Evolutionary conservation across 2,888 invertebrate genomes (phyloP).

Genomic region (Furcula furcula): DNA sequence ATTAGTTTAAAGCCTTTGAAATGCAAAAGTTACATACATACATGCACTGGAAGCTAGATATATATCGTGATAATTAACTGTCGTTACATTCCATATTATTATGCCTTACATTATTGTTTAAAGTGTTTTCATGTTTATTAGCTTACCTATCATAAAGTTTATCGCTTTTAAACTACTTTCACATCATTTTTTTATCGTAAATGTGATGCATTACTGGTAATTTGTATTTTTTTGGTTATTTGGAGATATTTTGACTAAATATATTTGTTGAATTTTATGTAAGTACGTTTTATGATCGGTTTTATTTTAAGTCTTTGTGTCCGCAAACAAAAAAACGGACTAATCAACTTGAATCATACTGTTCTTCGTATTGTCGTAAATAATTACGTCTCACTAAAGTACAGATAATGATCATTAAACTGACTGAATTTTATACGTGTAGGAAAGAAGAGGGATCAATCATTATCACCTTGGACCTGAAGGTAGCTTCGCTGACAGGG

Average conservation of each 20-base stretch:
- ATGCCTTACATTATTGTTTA: conserved; percentile 22
- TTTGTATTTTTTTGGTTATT: background rate
- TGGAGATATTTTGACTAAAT: background rate
- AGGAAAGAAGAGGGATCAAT: conserved; percentile 61
- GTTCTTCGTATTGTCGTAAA: conserved; percentile 26
- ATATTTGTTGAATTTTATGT: background rate
- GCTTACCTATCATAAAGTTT: conserved; percentile 14
- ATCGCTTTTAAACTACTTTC: conserved; percentile 2
- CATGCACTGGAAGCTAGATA: conserved; percentile 42
- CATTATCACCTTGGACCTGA: conserved; percentile 55
- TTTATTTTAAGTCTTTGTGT: too few species aligned
- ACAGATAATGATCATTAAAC: conserved; percentile 33
- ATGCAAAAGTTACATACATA: background rate
- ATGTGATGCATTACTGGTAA: background rate
- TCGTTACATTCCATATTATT: conserved; percentile 54
- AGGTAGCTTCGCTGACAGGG: conserved; percentile 64
- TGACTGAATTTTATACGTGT: conserved; percentile 56
- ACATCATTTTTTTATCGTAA: background rate
- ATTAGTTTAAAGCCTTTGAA: background rate
- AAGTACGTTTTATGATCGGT: background rate
- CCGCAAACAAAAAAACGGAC: too few species aligned
- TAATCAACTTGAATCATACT: too few species aligned
- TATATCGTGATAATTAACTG: conserved; percentile 25
- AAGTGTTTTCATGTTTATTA: conserved; percentile 29
- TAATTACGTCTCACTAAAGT: conserved; percentile 15